phyloP scores from a whole-genome alignment of 1,140 invertebrate species.

The Temnothorax longispinosus region DNA sequence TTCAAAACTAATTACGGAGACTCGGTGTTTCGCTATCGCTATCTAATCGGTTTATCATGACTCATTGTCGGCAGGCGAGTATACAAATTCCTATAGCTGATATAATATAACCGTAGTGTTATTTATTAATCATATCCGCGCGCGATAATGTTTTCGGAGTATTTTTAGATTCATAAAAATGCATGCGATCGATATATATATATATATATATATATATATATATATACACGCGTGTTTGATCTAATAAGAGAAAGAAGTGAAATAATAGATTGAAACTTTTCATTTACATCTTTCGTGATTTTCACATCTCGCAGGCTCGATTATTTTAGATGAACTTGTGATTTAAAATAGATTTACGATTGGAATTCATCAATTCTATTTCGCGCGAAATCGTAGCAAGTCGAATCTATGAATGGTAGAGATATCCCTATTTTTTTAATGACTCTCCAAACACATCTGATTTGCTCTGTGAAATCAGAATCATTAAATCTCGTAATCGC shows the following conservation, averaged over 20 bases:
- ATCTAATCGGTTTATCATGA: background rate
- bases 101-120: background rate
- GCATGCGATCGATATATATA: background rate
- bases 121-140: background rate
- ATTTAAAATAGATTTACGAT: background rate
- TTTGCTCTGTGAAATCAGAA: background rate
- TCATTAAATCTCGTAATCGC: background rate
- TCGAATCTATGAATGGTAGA: background rate
- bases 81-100: background rate
- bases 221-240: background rate
- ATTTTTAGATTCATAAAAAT: background rate
- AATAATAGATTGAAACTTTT: background rate
- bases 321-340: background rate
- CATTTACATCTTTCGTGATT: background rate
- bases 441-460: background rate
- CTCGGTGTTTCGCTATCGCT: background rate
- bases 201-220: background rate
- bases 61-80: background rate
- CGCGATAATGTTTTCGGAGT: background rate
- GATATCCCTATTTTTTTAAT: background rate
- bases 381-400: too few relatives aligned
- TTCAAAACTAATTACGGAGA: background rate
- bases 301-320: background rate
- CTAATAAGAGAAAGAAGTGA: background rate
- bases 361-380: background rate